These are phyloP conservation scores for Plecotus auritus DNA, from an alignment of 2,113 vertebrate genomes.

Conservation along the genomic window DNA sequence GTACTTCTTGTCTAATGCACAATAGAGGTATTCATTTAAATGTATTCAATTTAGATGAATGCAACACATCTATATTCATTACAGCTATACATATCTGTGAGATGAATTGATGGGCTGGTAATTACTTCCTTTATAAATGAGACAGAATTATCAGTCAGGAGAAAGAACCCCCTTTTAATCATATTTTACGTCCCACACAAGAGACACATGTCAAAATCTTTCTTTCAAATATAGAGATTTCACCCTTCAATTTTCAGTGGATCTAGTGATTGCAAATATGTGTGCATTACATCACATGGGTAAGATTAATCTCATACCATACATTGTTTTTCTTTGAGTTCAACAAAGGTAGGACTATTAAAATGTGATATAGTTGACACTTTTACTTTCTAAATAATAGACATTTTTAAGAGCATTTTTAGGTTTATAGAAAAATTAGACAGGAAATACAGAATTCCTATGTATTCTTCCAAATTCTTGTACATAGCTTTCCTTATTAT, in stretches of 20 bases:
- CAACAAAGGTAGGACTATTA: background rate
- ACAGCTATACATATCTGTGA: conserved; percentile 41
- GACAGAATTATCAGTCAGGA: conserved; percentile 37
- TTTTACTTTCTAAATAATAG: background rate
- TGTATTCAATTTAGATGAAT: conserved; percentile 69
- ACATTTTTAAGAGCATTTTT: background rate
- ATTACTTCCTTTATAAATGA: conserved; percentile 56
- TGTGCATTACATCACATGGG: background rate
- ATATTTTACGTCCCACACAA: conserved; percentile 34
- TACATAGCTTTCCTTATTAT: too few species aligned
- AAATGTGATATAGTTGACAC: background rate
- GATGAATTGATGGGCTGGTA: conserved; percentile 59
- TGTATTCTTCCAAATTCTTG: background rate
- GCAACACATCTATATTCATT: conserved; percentile 68
- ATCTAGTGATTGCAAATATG: background rate
- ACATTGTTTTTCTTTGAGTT: background rate
- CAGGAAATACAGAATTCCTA: background rate
- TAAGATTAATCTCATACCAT: background rate
- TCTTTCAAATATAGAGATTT: conserved; percentile 25
- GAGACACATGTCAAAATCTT: background rate
- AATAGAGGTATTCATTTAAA: conserved; percentile 63
- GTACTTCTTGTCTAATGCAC: conserved; percentile 55
- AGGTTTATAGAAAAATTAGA: background rate
- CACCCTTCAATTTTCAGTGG: conserved; percentile 1
- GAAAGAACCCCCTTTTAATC: conserved; percentile 22